A percentile compares a stretch with the other conserved stretches of the same genome.
phyloP scores from a whole-genome alignment of 2,888 invertebrate genomes.

The Plagodis pulveraria region DNA sequence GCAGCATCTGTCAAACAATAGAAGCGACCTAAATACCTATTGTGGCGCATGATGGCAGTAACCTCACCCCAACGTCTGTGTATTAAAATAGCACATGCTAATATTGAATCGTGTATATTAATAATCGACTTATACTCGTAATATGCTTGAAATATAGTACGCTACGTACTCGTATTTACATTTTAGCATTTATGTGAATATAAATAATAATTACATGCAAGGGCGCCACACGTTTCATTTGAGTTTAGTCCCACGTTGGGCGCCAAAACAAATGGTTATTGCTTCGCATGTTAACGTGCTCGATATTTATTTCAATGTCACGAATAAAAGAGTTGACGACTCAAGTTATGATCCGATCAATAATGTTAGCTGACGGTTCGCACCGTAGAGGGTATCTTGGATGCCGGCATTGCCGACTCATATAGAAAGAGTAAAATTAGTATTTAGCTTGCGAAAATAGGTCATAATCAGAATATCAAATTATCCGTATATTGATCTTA shows the following conservation, averaged over 20 bases:
- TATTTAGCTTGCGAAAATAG: neutral
- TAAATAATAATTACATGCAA: slow-evolving; percentile 30
- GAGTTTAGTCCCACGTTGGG: slow-evolving; percentile 48
- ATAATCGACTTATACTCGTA: slow-evolving; percentile 7
- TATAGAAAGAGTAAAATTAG: neutral
- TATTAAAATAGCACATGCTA: slow-evolving; percentile 27
- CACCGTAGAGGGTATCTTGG: slow-evolving; percentile 5
- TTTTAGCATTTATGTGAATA: slow-evolving; percentile 17
- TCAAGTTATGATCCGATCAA: slow-evolving; percentile 32
- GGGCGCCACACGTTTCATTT: slow-evolving; percentile 47
- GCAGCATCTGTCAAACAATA: slow-evolving; percentile 23
- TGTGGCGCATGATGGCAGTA: slow-evolving; percentile 24
- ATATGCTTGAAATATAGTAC: neutral
- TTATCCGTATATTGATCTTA: no score
- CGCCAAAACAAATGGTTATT: slow-evolving; percentile 53
- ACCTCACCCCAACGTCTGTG: slow-evolving; percentile 26
- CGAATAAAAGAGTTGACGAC: slow-evolving; percentile 35
- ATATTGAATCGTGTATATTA: slow-evolving; percentile 19
- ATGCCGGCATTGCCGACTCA: neutral
- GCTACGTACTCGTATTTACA: slow-evolving; percentile 12
- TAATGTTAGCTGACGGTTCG: slow-evolving; percentile 26
- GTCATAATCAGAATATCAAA: neutral
- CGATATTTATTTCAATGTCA: slow-evolving; percentile 36
- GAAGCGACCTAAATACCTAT: slow-evolving; percentile 35
- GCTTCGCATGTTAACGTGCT: slow-evolving; percentile 33